Evolutionary conservation across 1,140 invertebrate species (phyloP), one percentile per base, ranked within the genome.

Genomic region (Drosophila ironensis): DNA sequence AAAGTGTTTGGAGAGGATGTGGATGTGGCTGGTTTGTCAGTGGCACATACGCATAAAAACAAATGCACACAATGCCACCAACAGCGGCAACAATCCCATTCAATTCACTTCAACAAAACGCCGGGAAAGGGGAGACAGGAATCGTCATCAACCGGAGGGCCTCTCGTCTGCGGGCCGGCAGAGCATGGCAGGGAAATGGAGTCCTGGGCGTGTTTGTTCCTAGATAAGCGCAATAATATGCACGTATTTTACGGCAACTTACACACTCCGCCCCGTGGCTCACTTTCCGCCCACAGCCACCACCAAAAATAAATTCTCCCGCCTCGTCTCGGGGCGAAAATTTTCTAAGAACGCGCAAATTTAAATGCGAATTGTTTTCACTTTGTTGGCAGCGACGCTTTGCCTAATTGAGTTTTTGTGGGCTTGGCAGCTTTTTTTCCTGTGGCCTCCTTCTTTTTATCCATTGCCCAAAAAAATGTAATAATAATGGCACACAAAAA

Each of bases 301-400:
- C 38, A 19, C 12, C n/a, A 27, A 42, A 16, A 35, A 51, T 38
- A 22, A 41, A 6, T 22, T 37, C 53, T 27, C 25, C 52, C 4
- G 33, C 48, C 35, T 11, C 14, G 20, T 38, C 37, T 37, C 56
- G 46, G 33, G 44, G n/a, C 27, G 17, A 47, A 48, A 12, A 70
- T 46, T 63, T 82, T 74, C 69, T 71, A 78, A 84, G 80, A 84
- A 84, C 74, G 66, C 73, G 69, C 69, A 37, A 84, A 86, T 84
- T 84, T 78, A 86, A 84, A 86, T 78, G 73, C 60, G 78, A 86
- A 86, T 84, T 84, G 78, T 84, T 84, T 84, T 86, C 78, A 86
- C 69, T 86, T 86, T 84, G 73, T 84, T 73, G 78, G 22, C 80
- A 42, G 41, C 53, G 61, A 52, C 69, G 73, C 46, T 82, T 84